Evolutionary conservation across 2,797 vertebrate species (phyloP).

Genomic region (Orientallactaga sibirica): DNA sequence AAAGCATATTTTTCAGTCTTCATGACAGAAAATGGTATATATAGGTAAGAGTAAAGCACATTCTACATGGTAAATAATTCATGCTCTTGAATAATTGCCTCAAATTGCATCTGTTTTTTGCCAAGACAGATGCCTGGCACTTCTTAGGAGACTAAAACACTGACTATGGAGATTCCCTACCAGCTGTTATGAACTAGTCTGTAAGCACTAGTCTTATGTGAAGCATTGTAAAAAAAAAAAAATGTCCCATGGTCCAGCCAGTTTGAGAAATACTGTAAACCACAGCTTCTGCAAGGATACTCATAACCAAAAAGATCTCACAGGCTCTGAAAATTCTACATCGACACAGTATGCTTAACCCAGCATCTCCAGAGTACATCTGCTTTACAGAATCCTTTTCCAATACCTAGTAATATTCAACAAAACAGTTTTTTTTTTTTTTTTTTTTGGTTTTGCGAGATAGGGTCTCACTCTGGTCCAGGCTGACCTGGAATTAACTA

Average conservation of each 20-base stretch:
- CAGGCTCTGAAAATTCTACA: neutral
- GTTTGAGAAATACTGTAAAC: conserved; percentile 20
- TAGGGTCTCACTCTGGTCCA: too few species aligned
- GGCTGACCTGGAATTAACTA: too few species aligned
- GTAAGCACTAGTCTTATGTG: neutral
- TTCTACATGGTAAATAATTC: neutral
- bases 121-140: neutral
- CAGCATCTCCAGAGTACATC: neutral
- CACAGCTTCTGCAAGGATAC: neutral
- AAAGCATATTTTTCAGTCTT: conserved; percentile 7
- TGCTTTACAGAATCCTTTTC: neutral
- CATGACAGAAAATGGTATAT: conserved; percentile 6
- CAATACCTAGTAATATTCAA: neutral
- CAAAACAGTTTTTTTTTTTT: neutral
- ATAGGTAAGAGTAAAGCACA: conserved; percentile 41
- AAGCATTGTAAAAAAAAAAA: neutral
- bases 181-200: neutral
- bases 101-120: neutral
- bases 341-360: neutral
- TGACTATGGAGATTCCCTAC: neutral
- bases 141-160: conserved; percentile 2
- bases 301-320: neutral
- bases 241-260: neutral
- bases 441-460: too few species aligned
- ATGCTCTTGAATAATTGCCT: neutral